Base-by-base conservation (phyloP, 92 coral and sea anemone species). In the Porites rus region DNA sequence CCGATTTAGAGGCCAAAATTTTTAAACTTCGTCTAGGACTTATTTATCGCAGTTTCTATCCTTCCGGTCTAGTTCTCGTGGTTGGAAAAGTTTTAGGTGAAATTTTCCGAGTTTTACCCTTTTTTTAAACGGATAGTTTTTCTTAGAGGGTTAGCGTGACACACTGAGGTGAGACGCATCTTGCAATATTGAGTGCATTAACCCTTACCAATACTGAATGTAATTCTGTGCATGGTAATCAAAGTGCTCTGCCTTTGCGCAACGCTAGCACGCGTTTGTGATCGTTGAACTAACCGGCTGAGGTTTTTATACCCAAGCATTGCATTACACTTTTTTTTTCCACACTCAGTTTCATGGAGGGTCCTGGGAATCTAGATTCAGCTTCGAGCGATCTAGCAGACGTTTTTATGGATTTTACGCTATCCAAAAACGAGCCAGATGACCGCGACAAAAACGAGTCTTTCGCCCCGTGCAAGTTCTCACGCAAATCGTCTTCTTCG, bases 381-480 rank as follows among this genome's bases (percentile, higher is more conserved):
- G 77, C 63, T 68, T 76, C 88, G 51, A 85, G 77, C 69, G 88
- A 85, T 73, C 69, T 85, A 72, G 90, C 86, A 17, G 93, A 91
- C 63, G 93, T 91, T 53, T 91, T 91, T 82, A 56, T 81, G 69
- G 88, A 77, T 22, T 67, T 76, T 5, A 52, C 80, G 1, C 19
- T 72, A 1, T 51, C 84, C 16, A 86, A 63, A 19, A 24, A 76
- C 6, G 85, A 83, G 10, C 74, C 83, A 75, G 70, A 52, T 13
- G 90, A 81, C 0, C 87, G 65, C 7, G 89, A 65, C 1, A 28
- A 31, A 28, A 70, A 62, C 11, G 78, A 72, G 61, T 10, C 61
- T 18, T 87, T 69, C 61, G 51, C 70, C 38, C 18, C 93, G 18
- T 91, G 93, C 76, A 75, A 82, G 69, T 91, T 91, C 82, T 11